Conservation (phyloP, 1,140 invertebrate species). For the Battus philenor region DNA sequence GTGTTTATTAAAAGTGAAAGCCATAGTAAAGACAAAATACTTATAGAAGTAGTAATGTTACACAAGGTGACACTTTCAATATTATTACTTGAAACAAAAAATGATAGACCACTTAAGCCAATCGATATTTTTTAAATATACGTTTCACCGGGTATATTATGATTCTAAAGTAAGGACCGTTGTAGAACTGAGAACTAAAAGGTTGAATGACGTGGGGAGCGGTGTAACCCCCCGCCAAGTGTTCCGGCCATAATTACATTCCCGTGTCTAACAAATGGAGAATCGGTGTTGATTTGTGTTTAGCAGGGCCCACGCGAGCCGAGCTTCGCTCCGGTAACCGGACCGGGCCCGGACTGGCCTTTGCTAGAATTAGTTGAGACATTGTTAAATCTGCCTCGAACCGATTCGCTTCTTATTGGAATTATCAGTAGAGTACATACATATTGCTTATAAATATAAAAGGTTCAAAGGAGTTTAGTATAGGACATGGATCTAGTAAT, state of each 20-base stretch:
- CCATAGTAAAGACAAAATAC: too few species aligned
- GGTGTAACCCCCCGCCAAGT: constrained; percentile 48
- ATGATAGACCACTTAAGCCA: too few species aligned
- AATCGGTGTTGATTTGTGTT: constrained; percentile 76
- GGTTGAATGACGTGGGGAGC: constrained; percentile 60
- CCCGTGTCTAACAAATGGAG: constrained; percentile 76
- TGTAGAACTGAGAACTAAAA: constrained; percentile 65
- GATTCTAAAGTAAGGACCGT: constrained; percentile 59
- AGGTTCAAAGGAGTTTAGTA: too few species aligned
- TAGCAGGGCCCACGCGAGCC: constrained; percentile 33
- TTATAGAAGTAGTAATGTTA: too few species aligned
- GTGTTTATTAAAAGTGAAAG: too few species aligned
- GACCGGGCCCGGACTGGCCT: neutral
- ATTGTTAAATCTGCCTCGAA: constrained; percentile 1
- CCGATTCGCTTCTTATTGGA: constrained; percentile 13
- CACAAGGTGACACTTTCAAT: too few species aligned
- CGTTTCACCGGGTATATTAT: constrained; percentile 33
- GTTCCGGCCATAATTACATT: constrained; percentile 75
- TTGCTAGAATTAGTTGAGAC: constrained; percentile 13
- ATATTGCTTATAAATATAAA: too few species aligned
- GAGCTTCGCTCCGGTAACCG: constrained; percentile 1
- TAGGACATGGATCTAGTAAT: too few species aligned
- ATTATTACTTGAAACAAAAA: neutral
- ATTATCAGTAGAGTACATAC: too few species aligned
- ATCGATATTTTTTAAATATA: neutral